phyloP scores from a whole-genome alignment of 2,113 vertebrate genomes.

The Procavia capensis region DNA sequence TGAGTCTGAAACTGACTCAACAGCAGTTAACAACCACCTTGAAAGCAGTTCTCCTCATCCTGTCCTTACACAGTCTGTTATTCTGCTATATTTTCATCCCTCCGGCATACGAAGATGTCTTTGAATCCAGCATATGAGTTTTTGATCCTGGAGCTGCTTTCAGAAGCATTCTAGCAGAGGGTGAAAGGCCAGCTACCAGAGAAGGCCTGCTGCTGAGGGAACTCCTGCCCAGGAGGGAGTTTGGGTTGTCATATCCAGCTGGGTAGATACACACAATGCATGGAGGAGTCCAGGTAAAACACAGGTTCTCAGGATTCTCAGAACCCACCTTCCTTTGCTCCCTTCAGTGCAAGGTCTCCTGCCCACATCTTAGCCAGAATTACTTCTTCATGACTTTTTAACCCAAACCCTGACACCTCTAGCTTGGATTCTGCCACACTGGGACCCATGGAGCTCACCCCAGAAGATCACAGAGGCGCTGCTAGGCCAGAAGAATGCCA shows the following conservation, averaged over 20 bases:
- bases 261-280: neutral
- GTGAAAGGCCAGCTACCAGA: rapidly evolving
- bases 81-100: neutral
- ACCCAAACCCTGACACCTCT: neutral
- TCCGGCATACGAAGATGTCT: neutral
- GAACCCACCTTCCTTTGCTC: neutral
- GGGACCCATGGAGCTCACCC: neutral
- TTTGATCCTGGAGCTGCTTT: neutral
- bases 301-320: neutral
- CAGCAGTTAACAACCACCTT: too few relatives aligned
- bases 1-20: too few relatives aligned
- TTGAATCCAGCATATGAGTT: neutral
- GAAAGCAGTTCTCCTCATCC: neutral
- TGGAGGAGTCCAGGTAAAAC: neutral
- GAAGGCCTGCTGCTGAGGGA: neutral
- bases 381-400: neutral
- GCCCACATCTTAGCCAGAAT: neutral
- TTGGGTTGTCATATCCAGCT: neutral
- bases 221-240: neutral
- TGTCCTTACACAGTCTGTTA: neutral
- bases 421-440: neutral
- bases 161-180: neutral
- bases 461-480: neutral
- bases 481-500: neutral
- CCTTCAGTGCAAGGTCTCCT: neutral